These are phyloP conservation scores for Vanacampus margaritifer DNA, from an alignment of 2,113 vertebrate genomes.

Conservation along the genomic window DNA sequence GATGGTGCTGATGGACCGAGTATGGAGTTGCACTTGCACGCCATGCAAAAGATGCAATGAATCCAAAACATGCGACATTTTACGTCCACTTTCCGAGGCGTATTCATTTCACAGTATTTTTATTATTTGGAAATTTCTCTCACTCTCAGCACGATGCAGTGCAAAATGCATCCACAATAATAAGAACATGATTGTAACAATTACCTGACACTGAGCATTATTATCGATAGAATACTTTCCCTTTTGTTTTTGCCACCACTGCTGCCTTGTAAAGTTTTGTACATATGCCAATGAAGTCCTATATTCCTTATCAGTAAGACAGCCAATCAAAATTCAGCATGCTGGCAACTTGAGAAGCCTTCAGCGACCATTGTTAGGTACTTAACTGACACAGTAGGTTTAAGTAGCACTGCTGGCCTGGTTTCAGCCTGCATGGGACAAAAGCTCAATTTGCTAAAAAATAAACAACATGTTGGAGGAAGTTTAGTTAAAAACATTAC, in stretches of 20 bases:
- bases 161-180: not conserved
- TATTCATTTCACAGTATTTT: too few species aligned
- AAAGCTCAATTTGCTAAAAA: constrained; percentile 37
- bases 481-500: constrained; percentile 6
- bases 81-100: too few species aligned
- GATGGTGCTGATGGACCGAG: not conserved
- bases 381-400: not conserved
- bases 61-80: too few species aligned
- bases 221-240: not conserved
- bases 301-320: not conserved
- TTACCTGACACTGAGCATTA: not conserved
- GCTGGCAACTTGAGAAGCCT: not conserved
- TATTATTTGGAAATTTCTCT: too few species aligned
- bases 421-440: not conserved
- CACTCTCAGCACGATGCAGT: not conserved
- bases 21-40: not conserved
- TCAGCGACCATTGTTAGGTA: not conserved
- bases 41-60: not conserved
- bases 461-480: constrained; percentile 28
- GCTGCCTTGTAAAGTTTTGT: not conserved
- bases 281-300: not conserved
- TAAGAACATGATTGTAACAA: too few species aligned
- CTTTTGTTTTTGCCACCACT: not conserved
- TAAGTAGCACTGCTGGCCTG: constrained; percentile 1
- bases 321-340: not conserved